phyloP scores from a whole-genome alignment of 2,888 invertebrate species.

The Ceraclea dissimilis region DNA sequence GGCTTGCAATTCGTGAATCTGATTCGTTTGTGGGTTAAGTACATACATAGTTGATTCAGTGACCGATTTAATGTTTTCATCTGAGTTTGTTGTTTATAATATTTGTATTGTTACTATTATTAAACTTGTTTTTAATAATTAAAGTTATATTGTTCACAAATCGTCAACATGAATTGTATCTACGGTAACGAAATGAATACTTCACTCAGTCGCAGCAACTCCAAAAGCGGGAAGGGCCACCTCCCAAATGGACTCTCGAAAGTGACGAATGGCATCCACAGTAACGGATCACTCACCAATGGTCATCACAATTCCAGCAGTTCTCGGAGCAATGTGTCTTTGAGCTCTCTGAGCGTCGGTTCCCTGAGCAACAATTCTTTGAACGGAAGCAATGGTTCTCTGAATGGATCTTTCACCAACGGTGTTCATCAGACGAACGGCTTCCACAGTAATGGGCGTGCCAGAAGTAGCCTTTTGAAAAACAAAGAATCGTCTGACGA shows the following conservation, averaged over 20 bases:
- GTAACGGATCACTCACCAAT: slow-evolving; percentile 4
- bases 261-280: not conserved
- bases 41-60: too few relatives aligned
- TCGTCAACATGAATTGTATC: slow-evolving; percentile 14
- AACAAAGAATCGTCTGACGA: not conserved
- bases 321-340: too few relatives aligned
- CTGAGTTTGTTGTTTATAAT: too few relatives aligned
- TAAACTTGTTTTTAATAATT: too few relatives aligned
- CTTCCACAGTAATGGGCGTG: not conserved
- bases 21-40: too few relatives aligned
- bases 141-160: too few relatives aligned
- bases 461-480: not conserved
- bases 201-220: not conserved
- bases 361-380: not conserved
- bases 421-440: not conserved
- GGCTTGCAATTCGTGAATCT: too few relatives aligned
- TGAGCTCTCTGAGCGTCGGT: too few relatives aligned
- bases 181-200: slow-evolving; percentile 10
- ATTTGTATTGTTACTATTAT: too few relatives aligned
- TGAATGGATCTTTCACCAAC: not conserved
- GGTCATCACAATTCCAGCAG: not conserved
- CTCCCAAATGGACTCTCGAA: slow-evolving; percentile 3
- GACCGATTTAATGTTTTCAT: too few relatives aligned
- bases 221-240: slow-evolving; percentile 8
- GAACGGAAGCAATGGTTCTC: not conserved